Evolutionary conservation across 2,888 invertebrate genomes (phyloP).

Genomic region (Agrotis exclamationis): DNA sequence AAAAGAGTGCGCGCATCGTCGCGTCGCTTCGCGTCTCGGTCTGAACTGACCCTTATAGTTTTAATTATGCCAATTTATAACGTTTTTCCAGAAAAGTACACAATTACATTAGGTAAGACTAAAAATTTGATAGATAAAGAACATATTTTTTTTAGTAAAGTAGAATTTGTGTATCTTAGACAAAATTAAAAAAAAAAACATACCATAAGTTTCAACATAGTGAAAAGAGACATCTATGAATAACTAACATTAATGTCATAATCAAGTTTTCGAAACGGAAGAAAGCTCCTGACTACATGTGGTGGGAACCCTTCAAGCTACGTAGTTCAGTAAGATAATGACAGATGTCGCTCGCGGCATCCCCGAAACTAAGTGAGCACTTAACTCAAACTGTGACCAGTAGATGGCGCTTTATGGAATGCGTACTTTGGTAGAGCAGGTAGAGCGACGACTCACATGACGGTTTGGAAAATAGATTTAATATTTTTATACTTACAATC

Average conservation of each 20-base stretch:
- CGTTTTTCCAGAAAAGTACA: too few species aligned
- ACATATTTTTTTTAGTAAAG: too few species aligned
- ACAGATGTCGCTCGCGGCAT: slow-evolving; percentile 60
- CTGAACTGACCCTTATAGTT: too few species aligned
- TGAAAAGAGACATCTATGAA: slow-evolving; percentile 50
- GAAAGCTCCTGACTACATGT: slow-evolving; percentile 10
- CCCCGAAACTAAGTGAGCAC: slow-evolving; percentile 17
- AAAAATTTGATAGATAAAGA: too few species aligned
- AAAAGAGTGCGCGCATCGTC: too few species aligned
- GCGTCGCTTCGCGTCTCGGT: too few species aligned
- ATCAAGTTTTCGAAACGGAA: not conserved
- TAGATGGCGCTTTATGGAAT: slow-evolving; percentile 72
- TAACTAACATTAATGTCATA: not conserved
- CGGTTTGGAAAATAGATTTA: too few species aligned
- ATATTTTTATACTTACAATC: too few species aligned
- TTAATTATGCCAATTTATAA: too few species aligned
- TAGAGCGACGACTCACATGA: not conserved
- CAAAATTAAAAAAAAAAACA: too few species aligned
- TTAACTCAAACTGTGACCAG: slow-evolving; percentile 29
- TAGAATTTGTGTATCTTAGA: too few species aligned
- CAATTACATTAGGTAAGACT: too few species aligned
- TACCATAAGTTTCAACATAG: not conserved
- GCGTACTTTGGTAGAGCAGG: not conserved
- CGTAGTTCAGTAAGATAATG: slow-evolving; percentile 37
- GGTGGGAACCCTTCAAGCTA: not conserved